Evolutionary conservation across 2,113 vertebrate species (phyloP).

Genomic region (Glaucidium brasilianum): DNA sequence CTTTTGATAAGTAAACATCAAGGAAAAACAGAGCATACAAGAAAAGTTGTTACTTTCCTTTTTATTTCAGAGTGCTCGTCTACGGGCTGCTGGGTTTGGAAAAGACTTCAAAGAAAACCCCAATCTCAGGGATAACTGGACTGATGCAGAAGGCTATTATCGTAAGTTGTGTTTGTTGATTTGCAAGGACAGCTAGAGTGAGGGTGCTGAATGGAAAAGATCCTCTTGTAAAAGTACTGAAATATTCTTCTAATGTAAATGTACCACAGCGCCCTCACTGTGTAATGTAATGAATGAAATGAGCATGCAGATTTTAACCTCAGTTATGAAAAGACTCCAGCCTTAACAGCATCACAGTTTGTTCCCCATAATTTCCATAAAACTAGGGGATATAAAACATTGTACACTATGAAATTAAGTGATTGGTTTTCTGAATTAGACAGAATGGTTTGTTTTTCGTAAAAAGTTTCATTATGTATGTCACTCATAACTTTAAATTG

Average conservation of each 20-base stretch:
- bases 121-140: conserved; percentile 99
- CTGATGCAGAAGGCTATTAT: conserved; percentile 97
- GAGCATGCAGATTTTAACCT: not conserved
- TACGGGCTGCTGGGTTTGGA: conserved; percentile 93
- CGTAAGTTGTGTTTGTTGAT: conserved; percentile 76
- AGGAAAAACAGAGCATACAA: not conserved
- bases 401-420: not conserved
- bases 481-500: not conserved
- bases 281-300: not conserved
- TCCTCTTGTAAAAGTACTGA: not conserved
- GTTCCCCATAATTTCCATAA: not conserved
- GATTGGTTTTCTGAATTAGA: not conserved
- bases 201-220: not conserved
- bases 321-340: not conserved
- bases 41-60: not conserved
- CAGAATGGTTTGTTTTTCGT: not conserved
- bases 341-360: not conserved
- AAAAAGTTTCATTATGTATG: not conserved
- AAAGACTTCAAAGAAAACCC: conserved; percentile 99
- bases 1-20: not conserved
- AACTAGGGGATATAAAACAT: not conserved
- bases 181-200: not conserved
- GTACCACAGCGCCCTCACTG: not conserved
- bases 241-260: not conserved
- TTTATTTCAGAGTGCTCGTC: conserved; percentile 88